Percentiles rank a stretch among this genome's conserved stretches.
These are phyloP conservation scores for Limnodromus scolopaceus DNA, from an alignment of 2,797 vertebrate genomes.

Conservation along the genomic window DNA sequence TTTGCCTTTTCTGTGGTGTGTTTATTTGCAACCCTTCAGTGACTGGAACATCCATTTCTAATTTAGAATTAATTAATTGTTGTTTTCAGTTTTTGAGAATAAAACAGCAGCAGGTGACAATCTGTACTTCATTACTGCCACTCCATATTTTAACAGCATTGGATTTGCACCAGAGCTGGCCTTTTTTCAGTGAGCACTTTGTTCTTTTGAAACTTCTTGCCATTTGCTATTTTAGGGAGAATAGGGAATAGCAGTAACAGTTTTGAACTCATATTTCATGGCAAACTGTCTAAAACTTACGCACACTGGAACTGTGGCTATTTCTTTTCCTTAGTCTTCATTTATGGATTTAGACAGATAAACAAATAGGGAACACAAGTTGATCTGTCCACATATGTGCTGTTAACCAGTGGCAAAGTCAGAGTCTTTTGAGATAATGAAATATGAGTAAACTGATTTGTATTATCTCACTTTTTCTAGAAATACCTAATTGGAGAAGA, in stretches of 20 bases:
- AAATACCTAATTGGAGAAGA: neutral
- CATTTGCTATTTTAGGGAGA: neutral
- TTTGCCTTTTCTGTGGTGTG: neutral
- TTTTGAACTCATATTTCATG: neutral
- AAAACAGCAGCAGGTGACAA: constrained; percentile 12
- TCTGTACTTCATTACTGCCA: constrained; percentile 1
- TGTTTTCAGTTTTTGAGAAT: neutral
- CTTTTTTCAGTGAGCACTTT: neutral
- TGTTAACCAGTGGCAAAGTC: neutral
- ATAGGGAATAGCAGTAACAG: neutral
- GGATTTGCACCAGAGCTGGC: neutral
- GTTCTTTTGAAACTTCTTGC: neutral
- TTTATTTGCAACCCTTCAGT: neutral
- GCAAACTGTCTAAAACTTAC: neutral
- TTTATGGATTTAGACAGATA: neutral
- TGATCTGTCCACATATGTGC: neutral
- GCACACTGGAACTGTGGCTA: neutral
- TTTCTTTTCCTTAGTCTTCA: neutral
- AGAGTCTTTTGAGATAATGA: neutral
- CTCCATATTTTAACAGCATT: neutral
- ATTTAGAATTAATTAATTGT: constrained; percentile 22
- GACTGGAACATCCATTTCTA: neutral
- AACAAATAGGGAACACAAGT: neutral
- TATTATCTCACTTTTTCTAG: neutral
- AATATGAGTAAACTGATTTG: neutral